Evolutionary conservation across 2,888 invertebrate species (phyloP).

Genomic region (Volucella bombylans): DNA sequence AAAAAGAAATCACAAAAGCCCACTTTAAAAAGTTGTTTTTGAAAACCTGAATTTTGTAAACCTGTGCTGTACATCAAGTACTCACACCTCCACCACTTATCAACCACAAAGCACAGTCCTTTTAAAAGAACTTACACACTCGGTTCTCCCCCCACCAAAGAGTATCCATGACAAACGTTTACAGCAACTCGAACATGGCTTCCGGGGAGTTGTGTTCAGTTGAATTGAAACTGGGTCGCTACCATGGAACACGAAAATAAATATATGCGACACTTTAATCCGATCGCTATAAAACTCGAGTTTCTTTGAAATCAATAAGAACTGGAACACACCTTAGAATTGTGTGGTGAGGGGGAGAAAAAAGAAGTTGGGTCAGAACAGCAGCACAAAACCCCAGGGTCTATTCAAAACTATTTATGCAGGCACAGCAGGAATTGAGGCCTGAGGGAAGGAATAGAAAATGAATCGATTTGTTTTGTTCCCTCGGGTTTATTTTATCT

Average conservation of each 20-base stretch:
- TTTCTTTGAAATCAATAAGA: slow-evolving; percentile 64
- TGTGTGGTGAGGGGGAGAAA: slow-evolving; percentile 14
- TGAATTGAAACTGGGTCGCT: slow-evolving; percentile 58
- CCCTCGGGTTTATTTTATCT: slow-evolving; percentile 52
- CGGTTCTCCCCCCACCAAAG: background rate
- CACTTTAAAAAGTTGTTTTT: slow-evolving; percentile 25
- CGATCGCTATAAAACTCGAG: slow-evolving; percentile 52
- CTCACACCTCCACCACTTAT: slow-evolving; percentile 28
- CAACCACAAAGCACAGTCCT: background rate
- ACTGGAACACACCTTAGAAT: slow-evolving; percentile 50
- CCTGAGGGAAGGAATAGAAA: slow-evolving; percentile 6
- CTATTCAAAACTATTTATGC: slow-evolving; percentile 43
- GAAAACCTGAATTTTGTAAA: slow-evolving; percentile 41
- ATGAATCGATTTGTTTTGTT: slow-evolving; percentile 38
- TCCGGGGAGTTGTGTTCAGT: slow-evolving; percentile 50
- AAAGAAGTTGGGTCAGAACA: background rate
- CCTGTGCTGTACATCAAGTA: slow-evolving; percentile 29
- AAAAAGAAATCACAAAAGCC: slow-evolving; percentile 1
- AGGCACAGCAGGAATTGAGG: slow-evolving; percentile 9
- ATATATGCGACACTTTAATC: slow-evolving; percentile 42
- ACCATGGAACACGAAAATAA: slow-evolving; percentile 44
- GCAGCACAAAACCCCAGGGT: slow-evolving; percentile 21
- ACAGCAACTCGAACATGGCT: slow-evolving; percentile 52
- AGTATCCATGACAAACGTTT: background rate
- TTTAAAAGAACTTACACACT: slow-evolving; percentile 7